Evolutionary conservation across 1,140 invertebrate species (phyloP), one percentile per base, ranked within the genome.

Genomic region (Drosophila kurseongensis): DNA sequence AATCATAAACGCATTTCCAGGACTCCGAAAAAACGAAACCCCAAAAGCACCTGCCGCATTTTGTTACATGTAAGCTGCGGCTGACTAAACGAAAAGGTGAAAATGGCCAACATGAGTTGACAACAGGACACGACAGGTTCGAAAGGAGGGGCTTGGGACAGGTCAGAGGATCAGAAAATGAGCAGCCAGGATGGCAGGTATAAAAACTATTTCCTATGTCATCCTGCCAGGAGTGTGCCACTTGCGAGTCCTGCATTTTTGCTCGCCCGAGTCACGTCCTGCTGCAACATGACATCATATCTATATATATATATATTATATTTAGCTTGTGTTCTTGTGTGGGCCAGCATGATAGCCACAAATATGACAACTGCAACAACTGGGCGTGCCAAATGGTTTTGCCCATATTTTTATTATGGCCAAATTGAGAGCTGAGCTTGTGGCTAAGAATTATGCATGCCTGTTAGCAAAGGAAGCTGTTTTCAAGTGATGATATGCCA

Each of bases 41-140:
- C 32, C 2, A 18, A 51, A 32, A 42, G 16, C 56, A 59, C 75
- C 65, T 78, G 75, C 42, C 75, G 57, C 56, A 80, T 83, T 48
- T 88, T 88, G 83, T 77, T 83, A 52, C 58, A 88, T 57, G 82
- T 88, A 78, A 86, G 82, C 66, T 86, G 74, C 78, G 81, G 78
- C 80, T 72, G 47, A 51, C 63, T 55, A 68, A 69, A 68, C 50
- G 80, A 77, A 58, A 67, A 86, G 83, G 83, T 88, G 84, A 88
- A 88, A 88, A 88, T 88, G 88, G 79, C 71, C 79, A 89, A 89
- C 83, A 89, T 88, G 84, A 86, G 84, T 86, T 86, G 83, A 88
- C 83, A 88, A 88, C 75, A 68, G 35, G 45, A 57, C 23, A 59
- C n/a, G 42, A 50, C n/a, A 54, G 40, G 35, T 16, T 23, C 18